Evolutionary conservation across 1,140 invertebrate genomes (phyloP), one percentile per base, ranked within the genome.

Genomic region (Bathynomus jamesi): DNA sequence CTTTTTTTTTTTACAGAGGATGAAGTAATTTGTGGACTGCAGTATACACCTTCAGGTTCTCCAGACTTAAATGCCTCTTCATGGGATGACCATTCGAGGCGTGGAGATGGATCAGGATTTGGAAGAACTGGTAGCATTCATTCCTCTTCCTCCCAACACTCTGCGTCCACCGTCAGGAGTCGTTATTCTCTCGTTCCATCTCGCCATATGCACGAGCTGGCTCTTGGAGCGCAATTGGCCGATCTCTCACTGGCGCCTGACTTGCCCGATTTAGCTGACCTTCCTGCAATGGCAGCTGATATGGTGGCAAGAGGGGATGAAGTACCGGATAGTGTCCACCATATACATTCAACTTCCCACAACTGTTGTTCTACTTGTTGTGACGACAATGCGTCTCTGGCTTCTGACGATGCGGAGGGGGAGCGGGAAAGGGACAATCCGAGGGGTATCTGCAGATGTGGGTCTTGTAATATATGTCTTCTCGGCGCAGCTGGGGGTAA

Each of bases 111-210:
- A 28, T 67, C 61, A 24, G 63, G 62, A 11, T 66, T 78, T 25
- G 76, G 73, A 21, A 69, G 74, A 63, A 71, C 72, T 11, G 74
- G 75, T 62, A 76, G 78, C 61, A 69, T 72, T 10, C 74, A 78
- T 70, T 76, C 73, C 61, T 76, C 76, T 17, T 79, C 79, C 21
- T 79, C 79, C 17, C 77, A 79, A 62, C 77, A 79, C 30, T 79
- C 77, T 46, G 76, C 74, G 24, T 78, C 79, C 0, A 79, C 79
- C 17, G 78, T 79, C 17, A 73, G 76, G 17, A 79, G 78, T 3
- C 70, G 78, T 30, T 78, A 75, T 64, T 78, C 76, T 13, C 62
- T 75, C 21, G 66, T 75, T 28, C 70, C 74, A 5, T 64, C 67
- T 28, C 69, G 73, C 31, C 68, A 71, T 27, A 69, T 68, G 4